Evolutionary conservation across 1,140 invertebrate genomes (phyloP).

Genomic region (Bombus ignitus): DNA sequence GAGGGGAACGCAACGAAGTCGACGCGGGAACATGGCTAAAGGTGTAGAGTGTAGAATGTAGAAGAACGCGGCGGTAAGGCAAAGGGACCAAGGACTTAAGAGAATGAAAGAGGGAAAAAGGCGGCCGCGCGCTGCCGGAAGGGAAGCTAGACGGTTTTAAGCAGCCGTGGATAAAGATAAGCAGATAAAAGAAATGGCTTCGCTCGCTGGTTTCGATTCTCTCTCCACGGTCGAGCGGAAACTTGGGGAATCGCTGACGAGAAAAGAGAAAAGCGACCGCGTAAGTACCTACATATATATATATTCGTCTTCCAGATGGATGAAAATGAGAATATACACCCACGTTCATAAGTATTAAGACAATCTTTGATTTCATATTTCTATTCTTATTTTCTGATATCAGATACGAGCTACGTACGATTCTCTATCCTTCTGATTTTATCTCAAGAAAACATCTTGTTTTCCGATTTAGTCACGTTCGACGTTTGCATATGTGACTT

Average conservation of each 20-base stretch:
- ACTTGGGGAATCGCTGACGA: conserved; percentile 10
- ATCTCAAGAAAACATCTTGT: too few species aligned
- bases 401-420: too few species aligned
- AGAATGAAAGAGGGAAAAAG: conserved; percentile 30
- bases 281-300: background rate
- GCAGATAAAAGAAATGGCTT: conserved; percentile 61
- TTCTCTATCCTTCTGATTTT: too few species aligned
- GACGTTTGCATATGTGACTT: too few species aligned
- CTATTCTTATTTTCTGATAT: too few species aligned
- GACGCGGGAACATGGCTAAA: conserved; percentile 6
- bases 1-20: background rate
- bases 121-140: background rate
- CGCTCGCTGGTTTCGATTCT: conserved; percentile 16
- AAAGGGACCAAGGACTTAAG: conserved; percentile 19
- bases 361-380: too few species aligned
- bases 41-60: background rate
- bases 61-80: conserved; percentile 1
- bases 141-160: conserved; percentile 52
- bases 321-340: background rate
- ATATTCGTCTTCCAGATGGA: background rate
- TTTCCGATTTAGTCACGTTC: background rate
- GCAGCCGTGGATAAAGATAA: conserved; percentile 63
- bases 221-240: conserved; percentile 13
- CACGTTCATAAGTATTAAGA: too few species aligned
- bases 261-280: background rate